These are phyloP conservation scores for Hippocampus zosterae DNA, from an alignment of 2,113 vertebrate genomes.

Conservation along the genomic window DNA sequence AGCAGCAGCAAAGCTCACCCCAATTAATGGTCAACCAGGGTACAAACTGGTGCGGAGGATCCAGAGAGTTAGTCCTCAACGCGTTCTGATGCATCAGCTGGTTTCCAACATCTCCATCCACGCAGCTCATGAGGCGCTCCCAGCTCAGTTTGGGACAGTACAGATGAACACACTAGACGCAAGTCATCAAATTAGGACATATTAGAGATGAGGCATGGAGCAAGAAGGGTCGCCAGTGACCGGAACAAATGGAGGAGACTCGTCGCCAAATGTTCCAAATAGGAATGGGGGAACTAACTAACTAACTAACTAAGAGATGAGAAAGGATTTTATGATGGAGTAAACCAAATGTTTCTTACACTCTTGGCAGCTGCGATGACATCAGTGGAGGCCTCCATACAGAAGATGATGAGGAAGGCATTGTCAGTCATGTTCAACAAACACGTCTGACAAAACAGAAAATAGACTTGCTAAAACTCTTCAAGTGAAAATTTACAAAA, in stretches of 20 bases:
- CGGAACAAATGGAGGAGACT: too few relatives aligned
- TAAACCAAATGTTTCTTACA: constrained; percentile 59
- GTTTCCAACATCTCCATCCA: constrained; percentile 71
- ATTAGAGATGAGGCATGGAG: background rate
- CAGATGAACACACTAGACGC: constrained; percentile 75
- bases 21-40: constrained; percentile 89
- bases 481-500: background rate
- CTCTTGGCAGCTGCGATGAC: constrained; percentile 65
- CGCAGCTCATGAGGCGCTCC: constrained; percentile 68
- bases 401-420: constrained; percentile 70
- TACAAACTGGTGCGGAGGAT: constrained; percentile 81
- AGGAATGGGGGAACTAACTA: too few relatives aligned
- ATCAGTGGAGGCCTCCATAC: constrained; percentile 77
- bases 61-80: constrained; percentile 67
- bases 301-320: background rate
- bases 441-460: constrained; percentile 75
- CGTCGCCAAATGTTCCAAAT: too few relatives aligned
- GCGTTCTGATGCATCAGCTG: constrained; percentile 87
- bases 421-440: constrained; percentile 63
- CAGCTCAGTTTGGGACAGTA: constrained; percentile 48
- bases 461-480: background rate
- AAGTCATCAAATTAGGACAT: background rate
- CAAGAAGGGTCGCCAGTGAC: too few relatives aligned
- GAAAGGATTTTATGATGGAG: background rate
- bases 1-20: constrained; percentile 64